These are phyloP conservation scores for Syngnathus scovelli DNA, from an alignment of 2,113 vertebrate genomes.

Conservation along the genomic window DNA sequence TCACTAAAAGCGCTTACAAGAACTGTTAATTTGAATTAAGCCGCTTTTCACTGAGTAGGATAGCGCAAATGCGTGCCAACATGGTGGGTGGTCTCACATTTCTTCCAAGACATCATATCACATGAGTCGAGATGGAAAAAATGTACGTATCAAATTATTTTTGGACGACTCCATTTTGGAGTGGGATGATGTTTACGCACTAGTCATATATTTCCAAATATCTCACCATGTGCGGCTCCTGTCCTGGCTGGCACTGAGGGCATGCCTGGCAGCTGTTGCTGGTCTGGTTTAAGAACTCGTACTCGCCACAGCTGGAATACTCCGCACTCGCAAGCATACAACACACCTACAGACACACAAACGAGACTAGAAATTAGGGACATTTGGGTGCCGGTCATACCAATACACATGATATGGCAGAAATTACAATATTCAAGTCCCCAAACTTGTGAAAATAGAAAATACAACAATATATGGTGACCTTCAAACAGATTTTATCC, in stretches of 20 bases:
- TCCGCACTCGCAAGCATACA: conserved; percentile 79
- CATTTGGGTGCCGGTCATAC: no score
- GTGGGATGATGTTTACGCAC: background rate
- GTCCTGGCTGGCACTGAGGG: conserved; percentile 87
- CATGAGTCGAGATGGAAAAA: background rate
- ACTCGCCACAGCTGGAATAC: conserved; percentile 89
- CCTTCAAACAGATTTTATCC: background rate
- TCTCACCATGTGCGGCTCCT: conserved; percentile 93
- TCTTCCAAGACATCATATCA: background rate
- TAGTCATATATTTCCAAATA: background rate
- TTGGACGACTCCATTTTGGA: background rate
- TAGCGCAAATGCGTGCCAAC: background rate
- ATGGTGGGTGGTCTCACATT: conserved; percentile 43
- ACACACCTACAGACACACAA: conserved; percentile 71
- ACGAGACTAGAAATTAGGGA: background rate
- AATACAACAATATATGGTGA: background rate
- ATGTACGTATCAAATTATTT: background rate
- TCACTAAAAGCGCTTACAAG: conserved; percentile 46
- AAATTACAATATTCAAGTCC: background rate
- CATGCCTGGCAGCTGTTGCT: conserved; percentile 88
- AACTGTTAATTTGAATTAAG: conserved; percentile 46
- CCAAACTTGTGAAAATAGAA: no score
- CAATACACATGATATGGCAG: no score
- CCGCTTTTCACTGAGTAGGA: conserved; percentile 34
- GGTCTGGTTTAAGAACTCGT: conserved; percentile 95